Evolutionary conservation across 1,140 invertebrate species (phyloP), one percentile per base, ranked within the genome.

Genomic region (Bursaphelenchus mucronatus): DNA sequence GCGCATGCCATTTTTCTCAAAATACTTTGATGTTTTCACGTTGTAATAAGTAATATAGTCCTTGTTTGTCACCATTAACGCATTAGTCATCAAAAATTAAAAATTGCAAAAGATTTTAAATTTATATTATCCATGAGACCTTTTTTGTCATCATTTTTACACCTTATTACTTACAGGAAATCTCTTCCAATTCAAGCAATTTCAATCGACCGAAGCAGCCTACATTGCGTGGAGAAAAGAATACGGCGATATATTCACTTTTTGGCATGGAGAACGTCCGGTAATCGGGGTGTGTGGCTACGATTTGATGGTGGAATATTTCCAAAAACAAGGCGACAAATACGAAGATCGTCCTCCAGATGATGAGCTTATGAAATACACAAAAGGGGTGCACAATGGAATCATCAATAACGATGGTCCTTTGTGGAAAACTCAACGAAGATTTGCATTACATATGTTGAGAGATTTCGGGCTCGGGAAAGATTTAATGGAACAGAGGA

Each of bases 391-490:
- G 5, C 45, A 43, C 45, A 51, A 55, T 56, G 69, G 69, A 4
- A 59, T 71, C 21, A 51, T 71, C n/a, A 30, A 61, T 13, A 70
- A 64, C 7, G 70, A 73, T 19, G 69, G 69, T 4, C n/a, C 67
- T n/a, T 39, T 68, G 17, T 71, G 70, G 70, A 15, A 51, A 39
- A 70, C 68, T 44, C 49, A 67, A 39, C 43, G 70, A 21, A 53
- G 70, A 9, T 73, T 71, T 57, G 59, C 66, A 30, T 44, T 71
- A 6, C 70, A 73, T 43, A 56, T 73, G 40, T 73, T 71, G 40
- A 66, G 70, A 43, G 66, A 71, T 69, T 73, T 71, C 57, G 70
- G 70, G 6, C 50, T 71, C n/a, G 70, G 70, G 9, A 71, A 69
- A 39, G 73, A 71, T 64, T 15, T 71, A 19, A 71, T 71, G 69